Evolutionary conservation across 2,888 invertebrate species (phyloP).

Genomic region (Belgica antarctica): DNA sequence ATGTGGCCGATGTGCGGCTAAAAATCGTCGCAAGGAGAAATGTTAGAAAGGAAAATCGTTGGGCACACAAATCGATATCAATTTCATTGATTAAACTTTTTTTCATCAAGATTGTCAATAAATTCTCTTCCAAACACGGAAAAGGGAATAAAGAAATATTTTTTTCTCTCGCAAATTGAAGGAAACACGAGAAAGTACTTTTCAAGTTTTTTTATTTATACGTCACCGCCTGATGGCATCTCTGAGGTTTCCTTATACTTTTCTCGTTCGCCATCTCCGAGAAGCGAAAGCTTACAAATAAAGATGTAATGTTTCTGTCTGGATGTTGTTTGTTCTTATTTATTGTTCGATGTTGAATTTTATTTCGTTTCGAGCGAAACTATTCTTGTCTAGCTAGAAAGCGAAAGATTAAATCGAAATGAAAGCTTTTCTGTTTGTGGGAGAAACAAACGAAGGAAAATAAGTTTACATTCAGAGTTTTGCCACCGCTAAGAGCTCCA

Average conservation of each 20-base stretch:
- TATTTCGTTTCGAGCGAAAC: background rate
- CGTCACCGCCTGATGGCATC: background rate
- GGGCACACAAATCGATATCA: background rate
- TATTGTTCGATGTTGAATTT: background rate
- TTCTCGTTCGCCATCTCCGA: background rate
- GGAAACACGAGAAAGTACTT: no score
- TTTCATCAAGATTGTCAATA: slow-evolving; percentile 31
- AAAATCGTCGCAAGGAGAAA: background rate
- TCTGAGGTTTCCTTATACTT: background rate
- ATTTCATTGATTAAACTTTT: no score
- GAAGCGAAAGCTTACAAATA: background rate
- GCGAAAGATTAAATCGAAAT: no score
- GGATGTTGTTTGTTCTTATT: background rate
- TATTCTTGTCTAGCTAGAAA: no score
- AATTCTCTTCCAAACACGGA: background rate
- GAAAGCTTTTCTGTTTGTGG: no score
- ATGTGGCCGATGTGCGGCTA: no score
- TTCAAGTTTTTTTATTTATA: no score
- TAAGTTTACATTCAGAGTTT: no score
- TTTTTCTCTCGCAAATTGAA: no score
- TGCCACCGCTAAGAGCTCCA: no score
- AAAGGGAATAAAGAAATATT: background rate
- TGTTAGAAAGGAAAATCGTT: background rate
- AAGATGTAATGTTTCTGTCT: background rate
- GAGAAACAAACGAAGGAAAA: no score